Percentiles rank a stretch among this genome's conserved stretches.
Evolutionary conservation across 2,888 invertebrate genomes (phyloP).

Genomic region (Drosophila siamana): DNA sequence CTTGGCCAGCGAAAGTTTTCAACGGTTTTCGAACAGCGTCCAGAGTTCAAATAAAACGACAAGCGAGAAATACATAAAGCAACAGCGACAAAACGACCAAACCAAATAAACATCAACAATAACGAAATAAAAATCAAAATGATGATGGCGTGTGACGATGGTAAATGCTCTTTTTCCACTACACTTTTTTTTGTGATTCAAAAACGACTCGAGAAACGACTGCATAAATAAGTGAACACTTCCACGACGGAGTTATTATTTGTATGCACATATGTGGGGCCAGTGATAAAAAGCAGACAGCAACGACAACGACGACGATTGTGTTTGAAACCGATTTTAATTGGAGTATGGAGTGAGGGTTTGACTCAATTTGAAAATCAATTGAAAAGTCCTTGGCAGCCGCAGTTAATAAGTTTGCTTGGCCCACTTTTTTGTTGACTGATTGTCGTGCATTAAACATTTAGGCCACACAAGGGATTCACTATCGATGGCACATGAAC

Average conservation of each 20-base stretch:
- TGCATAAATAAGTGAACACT: conserved; percentile 45
- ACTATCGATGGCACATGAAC: too few species aligned
- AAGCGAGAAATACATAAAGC: not conserved
- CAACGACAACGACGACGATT: not conserved
- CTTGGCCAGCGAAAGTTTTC: conserved; percentile 56
- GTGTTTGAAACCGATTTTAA: conserved; percentile 8
- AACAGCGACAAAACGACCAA: conserved; percentile 2
- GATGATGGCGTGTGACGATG: conserved; percentile 36
- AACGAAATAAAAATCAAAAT: conserved; percentile 23
- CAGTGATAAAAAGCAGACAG: conserved; percentile 15
- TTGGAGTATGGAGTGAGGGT: not conserved
- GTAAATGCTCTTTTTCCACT: conserved; percentile 23
- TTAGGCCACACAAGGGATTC: too few species aligned
- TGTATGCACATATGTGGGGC: too few species aligned
- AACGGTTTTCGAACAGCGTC: conserved; percentile 15
- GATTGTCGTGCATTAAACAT: too few species aligned
- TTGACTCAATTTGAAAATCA: not conserved
- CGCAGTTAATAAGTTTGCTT: not conserved
- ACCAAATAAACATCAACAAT: conserved; percentile 10
- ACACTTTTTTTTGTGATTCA: not conserved
- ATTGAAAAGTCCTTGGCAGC: not conserved
- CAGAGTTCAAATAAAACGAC: conserved; percentile 12
- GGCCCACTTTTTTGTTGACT: not conserved
- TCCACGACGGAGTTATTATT: conserved; percentile 10
- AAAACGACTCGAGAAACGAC: conserved; percentile 19